Evolutionary conservation across 2,888 invertebrate genomes (phyloP), one percentile per base, ranked within the genome.

Genomic region (Hydroisotoma schaefferi): DNA sequence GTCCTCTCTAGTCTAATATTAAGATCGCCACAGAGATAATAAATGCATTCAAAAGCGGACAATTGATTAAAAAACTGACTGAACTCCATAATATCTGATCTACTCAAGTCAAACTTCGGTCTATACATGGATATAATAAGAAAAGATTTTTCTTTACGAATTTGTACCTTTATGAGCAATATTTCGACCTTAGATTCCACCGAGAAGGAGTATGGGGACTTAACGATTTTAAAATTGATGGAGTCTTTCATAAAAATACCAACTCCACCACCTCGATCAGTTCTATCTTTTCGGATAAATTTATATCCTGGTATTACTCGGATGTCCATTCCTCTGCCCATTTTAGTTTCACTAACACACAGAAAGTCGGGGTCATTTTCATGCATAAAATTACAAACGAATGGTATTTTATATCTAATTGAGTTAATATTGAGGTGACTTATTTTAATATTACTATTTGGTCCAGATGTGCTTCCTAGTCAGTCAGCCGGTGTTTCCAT

Each of bases 261-360:
- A 5, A 52, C 23, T 6, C 52, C 52, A 8, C 52, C 52, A 23
- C 46, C 46, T 10, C 6, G 2, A 15, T 23, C 37, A 12, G 18
- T 20, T 22, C 52, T 52, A 25, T 37, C 52, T 25, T 12, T 52
- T 4, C 52, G 33, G 3, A 22, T 52, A 3, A 52, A 2, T 20
- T 2, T 22, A 22, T 33, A 52, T n/a, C 52, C 52, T 37, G 52
- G 52, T 37, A 52, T 33, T 37, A 22, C 37, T 6, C 33, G 5
- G 20, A 52, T 20, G 23, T 52, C 37, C 3, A 52, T 3, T 6
- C 22, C 23, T 2, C 2, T 18, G 6, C 8, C 15, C 3, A 52
- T 2, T 23, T 37, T 37, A 5, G 52, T 52, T 37, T 52, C 52
- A 52, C 20, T 33, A 5, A 52, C 10, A 25, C 52, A 52, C 8